Evolutionary conservation across 2,113 vertebrate species (phyloP).

Genomic region (Alethe diademata): DNA sequence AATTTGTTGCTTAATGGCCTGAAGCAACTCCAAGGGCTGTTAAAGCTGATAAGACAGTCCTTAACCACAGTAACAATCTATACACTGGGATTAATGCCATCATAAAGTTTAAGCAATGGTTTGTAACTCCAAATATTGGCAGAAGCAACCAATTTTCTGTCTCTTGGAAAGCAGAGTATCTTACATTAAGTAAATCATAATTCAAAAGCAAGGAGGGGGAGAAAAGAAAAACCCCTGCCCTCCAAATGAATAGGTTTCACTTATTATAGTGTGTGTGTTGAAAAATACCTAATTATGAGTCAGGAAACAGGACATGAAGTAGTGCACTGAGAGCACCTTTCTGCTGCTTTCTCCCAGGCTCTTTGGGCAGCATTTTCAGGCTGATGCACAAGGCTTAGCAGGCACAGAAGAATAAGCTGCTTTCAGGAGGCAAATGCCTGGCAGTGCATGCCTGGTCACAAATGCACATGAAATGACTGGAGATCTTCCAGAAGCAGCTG

Average conservation of each 20-base stretch:
- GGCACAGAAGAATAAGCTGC: neutral
- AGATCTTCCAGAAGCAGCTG: neutral
- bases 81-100: slow-evolving; percentile 45
- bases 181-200: slow-evolving; percentile 47
- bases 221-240: neutral
- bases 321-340: neutral
- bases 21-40: slow-evolving; percentile 50
- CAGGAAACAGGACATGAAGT: neutral
- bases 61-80: slow-evolving; percentile 59
- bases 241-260: neutral
- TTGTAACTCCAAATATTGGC: slow-evolving; percentile 58
- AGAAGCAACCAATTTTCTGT: slow-evolving; percentile 64
- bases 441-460: neutral
- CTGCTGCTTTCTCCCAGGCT: neutral
- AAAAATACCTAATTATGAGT: neutral
- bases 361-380: neutral
- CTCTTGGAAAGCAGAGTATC: slow-evolving; percentile 45
- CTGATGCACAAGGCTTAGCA: neutral
- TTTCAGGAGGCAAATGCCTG: slow-evolving; percentile 4
- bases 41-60: slow-evolving; percentile 40
- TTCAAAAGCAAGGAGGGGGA: neutral
- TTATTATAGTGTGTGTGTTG: neutral
- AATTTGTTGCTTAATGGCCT: slow-evolving; percentile 68
- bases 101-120: slow-evolving; percentile 56
- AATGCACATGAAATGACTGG: neutral